A percentile compares a stretch with the other conserved stretches of the same genome.
phyloP scores from a whole-genome alignment of 2,797 vertebrate species.

The Xenopus petersii region DNA sequence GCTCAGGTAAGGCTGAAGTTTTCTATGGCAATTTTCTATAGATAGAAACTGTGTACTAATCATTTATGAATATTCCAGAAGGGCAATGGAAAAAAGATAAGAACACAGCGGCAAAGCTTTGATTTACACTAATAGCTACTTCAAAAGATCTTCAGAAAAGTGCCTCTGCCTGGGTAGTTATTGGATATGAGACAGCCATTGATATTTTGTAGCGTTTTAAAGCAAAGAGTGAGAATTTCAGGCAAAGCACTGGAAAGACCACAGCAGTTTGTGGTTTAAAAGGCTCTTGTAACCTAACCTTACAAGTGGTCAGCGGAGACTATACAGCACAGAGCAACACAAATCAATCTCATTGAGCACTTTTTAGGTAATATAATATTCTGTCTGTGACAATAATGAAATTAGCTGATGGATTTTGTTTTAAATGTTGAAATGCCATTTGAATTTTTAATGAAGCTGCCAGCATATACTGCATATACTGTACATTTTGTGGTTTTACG shows the following conservation, averaged over 20 bases:
- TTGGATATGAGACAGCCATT: conserved; percentile 65
- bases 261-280: conserved; percentile 72
- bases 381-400: conserved; percentile 75
- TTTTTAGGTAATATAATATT: conserved; percentile 74
- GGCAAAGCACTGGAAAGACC: conserved; percentile 64
- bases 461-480: conserved; percentile 56
- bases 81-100: conserved; percentile 70
- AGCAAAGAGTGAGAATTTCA: conserved; percentile 63
- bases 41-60: conserved; percentile 66
- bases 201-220: conserved; percentile 71
- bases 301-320: conserved; percentile 76
- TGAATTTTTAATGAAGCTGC: conserved; percentile 75
- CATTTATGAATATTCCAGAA: conserved; percentile 89
- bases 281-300: conserved; percentile 68
- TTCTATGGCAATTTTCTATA: conserved; percentile 63
- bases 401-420: conserved; percentile 75
- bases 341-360: conserved; percentile 78
- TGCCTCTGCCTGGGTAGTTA: conserved; percentile 57
- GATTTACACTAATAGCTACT: conserved; percentile 91
- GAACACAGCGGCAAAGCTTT: conserved; percentile 74
- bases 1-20: background rate
- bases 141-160: conserved; percentile 76
- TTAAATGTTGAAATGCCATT: conserved; percentile 72
- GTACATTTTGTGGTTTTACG: conserved; percentile 19
- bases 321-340: conserved; percentile 65